Base-by-base conservation (phyloP, 2,888 invertebrate genomes). In the Stenurella melanura region DNA sequence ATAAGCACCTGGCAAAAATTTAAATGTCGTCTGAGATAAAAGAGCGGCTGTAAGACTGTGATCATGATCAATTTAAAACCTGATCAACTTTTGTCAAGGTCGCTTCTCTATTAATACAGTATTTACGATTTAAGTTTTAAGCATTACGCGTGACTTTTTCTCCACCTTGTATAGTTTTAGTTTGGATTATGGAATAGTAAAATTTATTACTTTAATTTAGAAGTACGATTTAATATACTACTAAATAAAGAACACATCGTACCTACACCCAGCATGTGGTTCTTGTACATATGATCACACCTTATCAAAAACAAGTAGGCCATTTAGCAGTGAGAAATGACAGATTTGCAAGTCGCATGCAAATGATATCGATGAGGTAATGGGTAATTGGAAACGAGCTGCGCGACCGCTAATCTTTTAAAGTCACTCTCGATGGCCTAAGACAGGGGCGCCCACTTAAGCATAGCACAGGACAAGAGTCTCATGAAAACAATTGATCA, bases 341-440 rank as follows among this genome's bases (percentile, higher is more conserved):
- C 69, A 69, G 57, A 69, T 57, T 69, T 69, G 69, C 69, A 69
- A 69, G 56, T 69, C 57, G 69, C 69, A 69, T 69, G 69, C 69
- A 69, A 69, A 69, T 69, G 30, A 69, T 54, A 69, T 26, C 69
- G 69, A 69, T 69, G 69, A 57, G 21, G 69, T 58, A 69, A 69
- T 26, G 42, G 7, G 58, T 69, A 69, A 69, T 66, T 66, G 66
- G 50, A 50, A 50, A 19, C 66, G 66, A 66, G 19, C 50, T 66
- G 19, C 21, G 66, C 42, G 50, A 50, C 66, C 66, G 50, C 19
- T 66, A 58, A 66, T 66, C 66, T 66, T 19, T 50, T 66, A 42
- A 66, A 66, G 12, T 50, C 66, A 15, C 38, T 66, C 66, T 66
- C 66, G 66, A 66, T 50, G 66, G 66, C 66, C 66, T 66, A 66